Evolutionary conservation across 2,888 invertebrate species (phyloP), one percentile per base, ranked within the genome.

Genomic region (Melanostoma scalare): DNA sequence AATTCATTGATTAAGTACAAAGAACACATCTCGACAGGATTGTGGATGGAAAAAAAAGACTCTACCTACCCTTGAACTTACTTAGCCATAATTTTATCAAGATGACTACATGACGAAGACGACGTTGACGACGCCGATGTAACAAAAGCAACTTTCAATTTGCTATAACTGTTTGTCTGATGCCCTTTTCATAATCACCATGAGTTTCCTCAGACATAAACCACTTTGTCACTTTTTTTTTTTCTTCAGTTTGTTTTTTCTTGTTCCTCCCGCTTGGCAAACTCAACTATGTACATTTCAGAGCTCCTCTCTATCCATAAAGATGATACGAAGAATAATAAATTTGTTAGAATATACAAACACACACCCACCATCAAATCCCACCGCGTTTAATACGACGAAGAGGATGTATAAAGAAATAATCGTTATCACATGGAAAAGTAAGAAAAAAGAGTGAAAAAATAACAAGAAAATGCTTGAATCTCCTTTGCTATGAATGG

Each of bases 321-420:
- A 4, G 56, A 71, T 71, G 38, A 58, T 58, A 50, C 36, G 48
- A 38, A 38, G 58, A 58, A 69, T 69, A 58, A 69, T 63, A 50
- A 63, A 63, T 50, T 63, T 63, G 60, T 73, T 31, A 73, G 48
- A 50, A 61, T 56, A 38, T n/a, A 10, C 33, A 55, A 53, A 60
- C 52, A 36, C 10, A 68, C 38, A 55, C 40, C 61, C 31, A 10
- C 52, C 52, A 6, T n/a, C 40, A 36, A 3, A 38, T 20, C 10
- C 48, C 4, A n/a, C 55, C n/a, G 58, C 58, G 42, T 67, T 20
- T 67, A 60, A 67, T 40, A 60, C 42, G 48, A 69, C 35, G 61
- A 72, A 61, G 76, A 72, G 76, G 61, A 72, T 8, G 68, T 68
- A 68, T 61, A 67, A 76, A 78, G 72, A 63, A 72, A 63, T 73